Evolutionary conservation across 2,113 vertebrate genomes (phyloP), one percentile per base, ranked within the genome.

Genomic region (Stictonetta naevosa): DNA sequence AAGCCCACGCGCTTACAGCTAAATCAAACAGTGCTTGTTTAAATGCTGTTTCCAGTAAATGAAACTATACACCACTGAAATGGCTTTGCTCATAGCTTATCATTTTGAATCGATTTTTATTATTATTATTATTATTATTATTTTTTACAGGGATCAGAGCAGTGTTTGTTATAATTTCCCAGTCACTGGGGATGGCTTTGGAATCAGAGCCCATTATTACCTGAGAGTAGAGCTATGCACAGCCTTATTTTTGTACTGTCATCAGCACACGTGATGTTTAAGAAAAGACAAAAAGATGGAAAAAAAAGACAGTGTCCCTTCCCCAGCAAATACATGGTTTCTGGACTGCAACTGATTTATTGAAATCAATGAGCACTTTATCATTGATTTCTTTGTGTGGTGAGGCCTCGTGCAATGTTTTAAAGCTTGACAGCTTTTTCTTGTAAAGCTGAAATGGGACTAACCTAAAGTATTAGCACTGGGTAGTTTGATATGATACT

Each of bases 311-410:
- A 76, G 52, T 8, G 5, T 90, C 52, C 20, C 33, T 86, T 78
- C 26, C 6, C 53, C 16, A 48, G 77, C 25, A 77, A 83, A 93
- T 77, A 76, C 3, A 59, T 0, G 0, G n/a, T 55, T 79, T 87
- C 1, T 7, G 75, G 64, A 63, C 69, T 63, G 80, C 68, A 94
- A 74, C 56, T 81, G 77, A 75, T 75, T 95, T 81, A 81, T 68
- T 90, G 80, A 94, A 93, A 81, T 90, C 95, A 84, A 58, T 86
- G 58, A 91, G 66, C 73, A 68, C 77, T 94, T 93, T 78, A 22
- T 42, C 69, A 68, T 90, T 58, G 77, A 95, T 88, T 96, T 81
- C 83, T 93, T 86, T 83, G 52, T 75, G 77, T 68, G 60, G 44
- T 22, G 60, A 94, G 38, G 73, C 29, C 73, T 88, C 33, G 21